phyloP scores from a whole-genome alignment of 2,888 invertebrate genomes.

The Drosophila niveifrons region DNA sequence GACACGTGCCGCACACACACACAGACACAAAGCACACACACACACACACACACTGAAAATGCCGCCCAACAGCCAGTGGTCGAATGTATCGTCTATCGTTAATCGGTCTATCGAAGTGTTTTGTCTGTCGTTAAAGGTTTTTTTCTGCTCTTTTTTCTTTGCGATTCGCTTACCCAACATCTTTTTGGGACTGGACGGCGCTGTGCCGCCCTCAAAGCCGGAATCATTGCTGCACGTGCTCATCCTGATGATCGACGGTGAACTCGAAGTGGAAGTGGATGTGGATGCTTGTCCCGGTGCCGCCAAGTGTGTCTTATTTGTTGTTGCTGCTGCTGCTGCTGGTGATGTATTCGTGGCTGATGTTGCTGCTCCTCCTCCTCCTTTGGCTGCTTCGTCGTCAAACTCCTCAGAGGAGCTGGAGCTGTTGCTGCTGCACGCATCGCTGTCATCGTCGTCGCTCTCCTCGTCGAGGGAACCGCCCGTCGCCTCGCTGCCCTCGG shows the following conservation, averaged over 20 bases:
- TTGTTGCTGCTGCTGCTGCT: not conserved
- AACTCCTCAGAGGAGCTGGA: slow-evolving; percentile 71
- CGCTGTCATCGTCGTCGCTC: slow-evolving; percentile 80
- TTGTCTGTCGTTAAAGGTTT: not conserved
- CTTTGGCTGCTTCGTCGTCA: slow-evolving; percentile 72
- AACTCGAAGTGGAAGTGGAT: slow-evolving; percentile 52
- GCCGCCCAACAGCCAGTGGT: slow-evolving; percentile 6
- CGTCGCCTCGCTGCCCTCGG: slow-evolving; percentile 77
- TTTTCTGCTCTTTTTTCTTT: not conserved
- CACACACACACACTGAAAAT: not conserved
- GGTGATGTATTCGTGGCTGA: not conserved
- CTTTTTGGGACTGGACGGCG: slow-evolving; percentile 88
- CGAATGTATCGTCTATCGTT: slow-evolving; percentile 11
- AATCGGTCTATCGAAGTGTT: slow-evolving; percentile 7
- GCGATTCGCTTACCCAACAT: slow-evolving; percentile 86
- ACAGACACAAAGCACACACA: not conserved
- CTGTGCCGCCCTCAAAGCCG: slow-evolving; percentile 91
- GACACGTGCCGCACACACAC: not conserved
- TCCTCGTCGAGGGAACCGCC: slow-evolving; percentile 81
- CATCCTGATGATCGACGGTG: slow-evolving; percentile 86
- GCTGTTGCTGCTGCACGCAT: slow-evolving; percentile 81
- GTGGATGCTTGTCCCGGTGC: slow-evolving; percentile 6
- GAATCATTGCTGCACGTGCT: slow-evolving; percentile 93
- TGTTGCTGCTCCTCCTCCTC: slow-evolving; percentile 42
- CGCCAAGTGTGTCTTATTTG: not conserved